Percentiles rank a stretch among this genome's conserved stretches.
phyloP scores from a whole-genome alignment of 2,797 vertebrate genomes.

The Propithecus deckenii region DNA sequence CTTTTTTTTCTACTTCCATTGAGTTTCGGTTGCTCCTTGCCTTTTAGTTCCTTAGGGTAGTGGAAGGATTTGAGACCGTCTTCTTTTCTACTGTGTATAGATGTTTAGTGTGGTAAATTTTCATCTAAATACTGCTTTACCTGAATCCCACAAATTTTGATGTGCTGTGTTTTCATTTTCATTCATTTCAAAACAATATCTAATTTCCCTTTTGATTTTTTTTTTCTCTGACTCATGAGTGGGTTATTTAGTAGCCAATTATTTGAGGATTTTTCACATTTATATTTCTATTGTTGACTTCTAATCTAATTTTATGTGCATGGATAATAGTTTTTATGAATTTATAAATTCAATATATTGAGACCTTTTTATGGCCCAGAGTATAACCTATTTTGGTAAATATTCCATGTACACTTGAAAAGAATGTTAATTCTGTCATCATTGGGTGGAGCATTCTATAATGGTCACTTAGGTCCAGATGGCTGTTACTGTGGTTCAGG shows the following conservation, averaged over 20 bases:
- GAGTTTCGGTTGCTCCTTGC: neutral
- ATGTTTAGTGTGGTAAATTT: neutral
- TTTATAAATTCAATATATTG: neutral
- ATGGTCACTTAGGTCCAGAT: neutral
- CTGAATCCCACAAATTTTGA: neutral
- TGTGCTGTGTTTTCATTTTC: neutral
- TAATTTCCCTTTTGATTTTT: neutral
- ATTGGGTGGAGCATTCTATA: neutral
- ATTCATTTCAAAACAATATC: neutral
- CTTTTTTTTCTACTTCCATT: neutral
- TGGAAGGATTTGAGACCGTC: neutral
- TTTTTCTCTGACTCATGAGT: neutral
- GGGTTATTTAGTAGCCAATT: neutral
- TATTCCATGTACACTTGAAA: neutral
- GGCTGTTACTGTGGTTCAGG: neutral
- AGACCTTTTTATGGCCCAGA: neutral
- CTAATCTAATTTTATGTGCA: neutral
- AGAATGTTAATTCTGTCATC: neutral
- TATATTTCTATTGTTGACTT: neutral
- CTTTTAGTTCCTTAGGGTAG: neutral
- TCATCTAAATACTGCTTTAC: neutral
- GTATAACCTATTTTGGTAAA: neutral
- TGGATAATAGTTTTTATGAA: neutral
- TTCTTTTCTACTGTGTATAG: neutral
- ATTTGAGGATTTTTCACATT: neutral